Conservation (phyloP, 2,113 vertebrate species). For the Pipa parva region DNA sequence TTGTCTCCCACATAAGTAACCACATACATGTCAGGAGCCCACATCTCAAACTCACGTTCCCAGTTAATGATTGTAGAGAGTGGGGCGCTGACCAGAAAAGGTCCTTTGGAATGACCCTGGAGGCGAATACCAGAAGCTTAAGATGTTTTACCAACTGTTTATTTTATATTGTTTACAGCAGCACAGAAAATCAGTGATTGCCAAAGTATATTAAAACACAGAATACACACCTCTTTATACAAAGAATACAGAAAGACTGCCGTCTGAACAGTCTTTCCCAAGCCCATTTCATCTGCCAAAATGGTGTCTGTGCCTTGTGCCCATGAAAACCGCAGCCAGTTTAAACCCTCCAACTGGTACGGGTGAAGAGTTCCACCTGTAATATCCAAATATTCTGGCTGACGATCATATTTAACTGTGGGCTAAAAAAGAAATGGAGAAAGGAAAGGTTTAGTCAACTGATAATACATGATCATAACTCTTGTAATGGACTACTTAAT, state of each 20-base stretch:
- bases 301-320: constrained; percentile 96
- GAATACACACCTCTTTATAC: constrained; percentile 84
- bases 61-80: constrained; percentile 97
- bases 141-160: too few species aligned
- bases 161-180: too few species aligned
- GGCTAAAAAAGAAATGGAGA: constrained; percentile 64
- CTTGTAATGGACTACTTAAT: too few species aligned
- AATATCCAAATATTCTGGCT: constrained; percentile 86
- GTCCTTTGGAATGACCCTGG: constrained; percentile 95
- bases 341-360: constrained; percentile 94
- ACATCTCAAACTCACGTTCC: constrained; percentile 98
- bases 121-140: too few species aligned
- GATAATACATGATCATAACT: too few species aligned
- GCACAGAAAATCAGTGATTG: too few species aligned
- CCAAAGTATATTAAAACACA: too few species aligned
- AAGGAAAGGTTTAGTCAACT: too few species aligned
- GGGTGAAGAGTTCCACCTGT: constrained; percentile 90
- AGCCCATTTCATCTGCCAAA: constrained; percentile 96
- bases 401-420: constrained; percentile 93
- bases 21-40: constrained; percentile 97
- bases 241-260: constrained; percentile 94
- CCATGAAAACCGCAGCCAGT: constrained; percentile 97
- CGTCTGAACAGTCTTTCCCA: constrained; percentile 95
- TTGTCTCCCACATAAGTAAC: constrained; percentile 95
- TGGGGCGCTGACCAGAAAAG: constrained; percentile 90